These are phyloP conservation scores for Huso huso DNA, from an alignment of 2,797 vertebrate genomes.

Conservation along the genomic window DNA sequence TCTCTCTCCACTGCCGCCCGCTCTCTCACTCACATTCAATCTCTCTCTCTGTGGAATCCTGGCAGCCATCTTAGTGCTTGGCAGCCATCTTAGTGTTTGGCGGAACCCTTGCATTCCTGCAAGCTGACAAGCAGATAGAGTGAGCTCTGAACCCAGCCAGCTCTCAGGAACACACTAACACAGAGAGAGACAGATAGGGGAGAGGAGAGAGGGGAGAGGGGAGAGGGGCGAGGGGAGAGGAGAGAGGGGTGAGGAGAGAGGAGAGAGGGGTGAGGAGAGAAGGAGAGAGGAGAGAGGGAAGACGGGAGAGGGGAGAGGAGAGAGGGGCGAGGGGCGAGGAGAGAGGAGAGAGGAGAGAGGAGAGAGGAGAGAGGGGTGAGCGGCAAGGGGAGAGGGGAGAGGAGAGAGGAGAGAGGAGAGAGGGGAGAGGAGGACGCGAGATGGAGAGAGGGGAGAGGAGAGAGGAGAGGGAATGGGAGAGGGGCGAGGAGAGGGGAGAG, in stretches of 20 bases:
- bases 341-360: slow-evolving; percentile 13
- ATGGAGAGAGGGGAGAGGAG: slow-evolving; percentile 15
- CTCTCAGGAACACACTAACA: slow-evolving; percentile 40
- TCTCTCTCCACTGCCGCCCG: slow-evolving; percentile 31
- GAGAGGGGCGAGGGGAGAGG: too few species aligned
- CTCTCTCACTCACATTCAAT: slow-evolving; percentile 43
- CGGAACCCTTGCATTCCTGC: slow-evolving; percentile 70
- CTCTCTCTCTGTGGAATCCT: slow-evolving; percentile 65
- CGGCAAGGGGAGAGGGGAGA: background rate
- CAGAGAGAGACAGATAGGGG: background rate
- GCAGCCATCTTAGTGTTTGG: slow-evolving; percentile 90
- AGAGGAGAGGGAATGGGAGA: slow-evolving; percentile 3
- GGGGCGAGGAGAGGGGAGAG: too few species aligned
- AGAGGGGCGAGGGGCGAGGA: slow-evolving; percentile 5
- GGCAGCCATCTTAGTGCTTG: slow-evolving; percentile 91
- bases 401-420: too few species aligned
- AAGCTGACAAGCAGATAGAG: slow-evolving; percentile 51
- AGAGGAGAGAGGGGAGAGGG: too few species aligned
- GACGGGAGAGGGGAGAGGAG: too few species aligned
- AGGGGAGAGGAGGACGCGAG: too few species aligned
- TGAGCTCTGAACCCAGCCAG: slow-evolving; percentile 22
- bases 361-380: background rate
- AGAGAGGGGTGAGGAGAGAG: background rate
- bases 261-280: slow-evolving; percentile 25
- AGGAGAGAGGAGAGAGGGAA: slow-evolving; percentile 4